Evolutionary conservation across 2,113 vertebrate genomes (phyloP).

Genomic region (Scophthalmus maximus): DNA sequence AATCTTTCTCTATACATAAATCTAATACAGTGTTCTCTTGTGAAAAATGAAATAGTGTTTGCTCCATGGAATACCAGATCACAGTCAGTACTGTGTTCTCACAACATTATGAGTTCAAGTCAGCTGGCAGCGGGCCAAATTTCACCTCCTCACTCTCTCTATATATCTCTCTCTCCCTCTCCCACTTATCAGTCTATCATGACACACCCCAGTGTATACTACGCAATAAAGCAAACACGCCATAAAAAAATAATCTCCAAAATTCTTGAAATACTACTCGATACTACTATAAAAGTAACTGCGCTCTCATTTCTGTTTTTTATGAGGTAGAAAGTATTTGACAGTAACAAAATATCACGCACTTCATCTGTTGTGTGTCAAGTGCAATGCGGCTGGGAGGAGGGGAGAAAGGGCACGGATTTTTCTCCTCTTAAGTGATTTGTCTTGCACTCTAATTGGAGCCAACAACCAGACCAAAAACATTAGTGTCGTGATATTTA

Average conservation of each 20-base stretch:
- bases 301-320: constrained; percentile 50
- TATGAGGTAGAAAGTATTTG: constrained; percentile 56
- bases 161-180: background rate
- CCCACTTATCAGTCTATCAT: constrained; percentile 9
- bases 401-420: constrained; percentile 7
- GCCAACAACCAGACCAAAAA: constrained; percentile 30
- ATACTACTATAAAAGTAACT: constrained; percentile 23
- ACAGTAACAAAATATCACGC: constrained; percentile 49
- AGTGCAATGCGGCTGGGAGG: constrained; percentile 16
- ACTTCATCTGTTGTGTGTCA: constrained; percentile 46
- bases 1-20: constrained; percentile 57
- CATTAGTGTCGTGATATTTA: constrained; percentile 42
- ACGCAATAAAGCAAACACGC: constrained; percentile 65
- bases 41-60: constrained; percentile 47
- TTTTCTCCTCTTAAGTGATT: constrained; percentile 39
- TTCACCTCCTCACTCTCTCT: constrained; percentile 16
- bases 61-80: constrained; percentile 48
- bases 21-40: constrained; percentile 45
- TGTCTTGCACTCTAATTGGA: constrained; percentile 32
- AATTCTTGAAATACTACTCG: constrained; percentile 55
- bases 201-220: constrained; percentile 56
- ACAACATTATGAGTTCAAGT: constrained; percentile 57
- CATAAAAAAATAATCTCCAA: constrained; percentile 66
- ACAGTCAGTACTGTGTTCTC: constrained; percentile 56
- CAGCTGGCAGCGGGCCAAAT: constrained; percentile 62